Conservation (phyloP, 2,888 invertebrate species). For the Helicoverpa assulta region DNA sequence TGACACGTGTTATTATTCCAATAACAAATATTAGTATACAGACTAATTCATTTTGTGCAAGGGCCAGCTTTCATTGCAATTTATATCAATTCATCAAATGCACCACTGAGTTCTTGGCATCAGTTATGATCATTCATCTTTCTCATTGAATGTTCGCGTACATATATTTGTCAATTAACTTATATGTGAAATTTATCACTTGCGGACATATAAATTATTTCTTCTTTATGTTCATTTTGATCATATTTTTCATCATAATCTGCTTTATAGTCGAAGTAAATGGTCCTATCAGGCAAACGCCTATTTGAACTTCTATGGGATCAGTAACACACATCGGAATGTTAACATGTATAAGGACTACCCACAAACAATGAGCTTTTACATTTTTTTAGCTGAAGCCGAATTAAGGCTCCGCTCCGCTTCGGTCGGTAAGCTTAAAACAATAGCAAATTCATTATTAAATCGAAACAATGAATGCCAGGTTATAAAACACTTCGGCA, state of each 20-base stretch:
- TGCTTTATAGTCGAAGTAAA: not conserved
- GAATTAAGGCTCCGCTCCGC: conserved; percentile 40
- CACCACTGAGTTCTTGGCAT: conserved; percentile 50
- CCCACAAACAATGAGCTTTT: not conserved
- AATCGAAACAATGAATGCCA: conserved; percentile 61
- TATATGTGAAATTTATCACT: conserved; percentile 43
- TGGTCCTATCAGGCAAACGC: not conserved
- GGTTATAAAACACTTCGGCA: conserved; percentile 58
- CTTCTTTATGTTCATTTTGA: conserved; percentile 13
- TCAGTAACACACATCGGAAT: not conserved
- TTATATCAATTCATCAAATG: conserved; percentile 47
- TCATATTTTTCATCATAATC: conserved; percentile 7
- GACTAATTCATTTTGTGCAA: conserved; percentile 35
- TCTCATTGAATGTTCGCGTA: conserved; percentile 42
- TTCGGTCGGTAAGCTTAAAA: conserved; percentile 51
- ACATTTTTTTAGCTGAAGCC: conserved; percentile 17
- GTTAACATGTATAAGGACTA: conserved; percentile 17
- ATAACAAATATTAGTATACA: conserved; percentile 23
- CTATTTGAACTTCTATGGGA: not conserved
- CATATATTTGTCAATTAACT: conserved; percentile 56
- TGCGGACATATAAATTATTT: conserved; percentile 24
- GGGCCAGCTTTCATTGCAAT: conserved; percentile 33
- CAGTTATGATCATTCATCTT: conserved; percentile 44
- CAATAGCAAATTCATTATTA: conserved; percentile 64
- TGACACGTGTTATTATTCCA: conserved; percentile 18